These are phyloP conservation scores for Cheracebus regulus DNA, from an alignment of 2,797 vertebrate species.

Conservation along the genomic window DNA sequence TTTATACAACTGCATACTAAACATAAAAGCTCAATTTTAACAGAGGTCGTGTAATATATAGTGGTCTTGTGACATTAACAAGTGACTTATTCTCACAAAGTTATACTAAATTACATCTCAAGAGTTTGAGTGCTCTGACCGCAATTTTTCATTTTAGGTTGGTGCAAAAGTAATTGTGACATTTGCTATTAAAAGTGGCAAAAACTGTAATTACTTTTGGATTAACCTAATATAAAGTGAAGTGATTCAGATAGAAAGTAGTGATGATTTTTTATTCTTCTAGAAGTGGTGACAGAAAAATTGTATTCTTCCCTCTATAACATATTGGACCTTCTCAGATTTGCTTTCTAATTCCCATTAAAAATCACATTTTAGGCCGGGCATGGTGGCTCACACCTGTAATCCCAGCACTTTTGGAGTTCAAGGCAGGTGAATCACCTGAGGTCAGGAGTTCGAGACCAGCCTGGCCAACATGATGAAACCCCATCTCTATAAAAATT, in stretches of 20 bases:
- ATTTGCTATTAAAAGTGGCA: background rate
- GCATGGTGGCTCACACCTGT: background rate
- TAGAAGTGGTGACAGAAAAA: background rate
- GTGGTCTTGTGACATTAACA: background rate
- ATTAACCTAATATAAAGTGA: background rate
- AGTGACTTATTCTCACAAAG: background rate
- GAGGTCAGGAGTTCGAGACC: background rate
- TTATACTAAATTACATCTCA: background rate
- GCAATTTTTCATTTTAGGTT: background rate
- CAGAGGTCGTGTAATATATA: background rate
- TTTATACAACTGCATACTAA: conserved; percentile 4
- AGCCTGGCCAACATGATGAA: background rate
- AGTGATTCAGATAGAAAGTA: background rate
- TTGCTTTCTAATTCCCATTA: background rate
- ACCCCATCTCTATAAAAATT: background rate
- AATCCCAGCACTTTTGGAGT: background rate
- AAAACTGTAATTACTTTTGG: background rate
- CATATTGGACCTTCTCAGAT: background rate
- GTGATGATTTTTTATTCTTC: background rate
- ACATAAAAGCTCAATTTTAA: background rate
- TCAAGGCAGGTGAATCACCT: background rate
- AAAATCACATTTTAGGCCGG: background rate
- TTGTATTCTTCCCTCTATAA: background rate
- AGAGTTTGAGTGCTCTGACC: background rate
- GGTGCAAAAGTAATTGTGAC: background rate